Conservation (phyloP, 2,113 vertebrate species). For the Phalacrocorax aristotelis region DNA sequence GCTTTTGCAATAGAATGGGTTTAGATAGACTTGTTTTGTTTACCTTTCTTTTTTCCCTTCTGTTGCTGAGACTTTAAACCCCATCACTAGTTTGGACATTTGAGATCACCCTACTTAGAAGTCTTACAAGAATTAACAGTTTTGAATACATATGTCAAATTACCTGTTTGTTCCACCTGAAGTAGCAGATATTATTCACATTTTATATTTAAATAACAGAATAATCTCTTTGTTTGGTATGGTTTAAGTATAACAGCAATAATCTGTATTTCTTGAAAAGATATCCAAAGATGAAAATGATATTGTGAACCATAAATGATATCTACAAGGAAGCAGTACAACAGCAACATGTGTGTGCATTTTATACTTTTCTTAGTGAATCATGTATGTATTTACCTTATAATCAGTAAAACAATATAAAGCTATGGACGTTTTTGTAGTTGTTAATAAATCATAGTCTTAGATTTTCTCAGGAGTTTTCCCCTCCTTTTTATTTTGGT, state of each 20-base stretch:
- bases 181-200: background rate
- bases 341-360: background rate
- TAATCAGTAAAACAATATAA: background rate
- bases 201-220: background rate
- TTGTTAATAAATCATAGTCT: background rate
- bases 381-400: background rate
- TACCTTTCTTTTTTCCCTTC: background rate
- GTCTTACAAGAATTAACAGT: background rate
- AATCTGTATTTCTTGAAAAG: background rate
- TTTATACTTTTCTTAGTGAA: background rate
- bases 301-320: background rate
- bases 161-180: background rate
- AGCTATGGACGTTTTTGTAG: background rate
- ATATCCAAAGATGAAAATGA: background rate
- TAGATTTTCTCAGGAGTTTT: background rate
- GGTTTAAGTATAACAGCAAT: background rate
- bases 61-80: background rate
- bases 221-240: background rate
- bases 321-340: background rate
- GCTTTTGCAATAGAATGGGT: background rate
- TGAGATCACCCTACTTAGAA: background rate
- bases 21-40: background rate
- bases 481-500: background rate
- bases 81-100: background rate
- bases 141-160: background rate